Evolutionary conservation across 1,140 invertebrate genomes (phyloP), one percentile per base, ranked within the genome.

Genomic region (Phthorimaea operculella): DNA sequence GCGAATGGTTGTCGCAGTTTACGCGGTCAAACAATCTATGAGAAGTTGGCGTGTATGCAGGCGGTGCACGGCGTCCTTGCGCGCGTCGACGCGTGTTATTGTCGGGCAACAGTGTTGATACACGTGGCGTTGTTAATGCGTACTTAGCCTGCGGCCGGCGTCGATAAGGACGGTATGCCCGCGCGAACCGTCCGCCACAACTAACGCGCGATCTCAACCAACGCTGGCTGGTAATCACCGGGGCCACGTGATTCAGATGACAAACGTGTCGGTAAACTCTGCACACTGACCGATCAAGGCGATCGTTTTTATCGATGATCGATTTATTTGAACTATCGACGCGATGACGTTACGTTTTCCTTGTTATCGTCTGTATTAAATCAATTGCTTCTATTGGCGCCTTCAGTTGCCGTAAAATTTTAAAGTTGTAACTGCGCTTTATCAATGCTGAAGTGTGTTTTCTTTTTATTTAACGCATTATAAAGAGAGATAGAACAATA

Each of bases 101-200:
- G 74, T 83, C 77, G 74, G 79, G 75, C 73, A 75, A 80, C 76
- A 79, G 71, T 79, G 77, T 83, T 78, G 79, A 74, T 75, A 77
- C 81, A 84, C 81, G 79, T 82, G 81, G 76, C 70, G 70, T 59
- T 70, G 71, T 74, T 74, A 70, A 69, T 72, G 70, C 71, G 73
- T 66, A 67, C 66, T 71, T 68, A 64, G 57, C 61, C 21, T 33
- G 10, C 10, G 18, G 64, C 72, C 68, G 59, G 57, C 69, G 66
- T 49, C 68, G 72, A 72, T 73, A 72, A 74, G 69, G 68, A 76
- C 68, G 73, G 65, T 70, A 60, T 67, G 69, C 70, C 71, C 62
- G 69, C 74, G 65, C 78, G 76, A 63, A 61, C 69, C 63, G 67
- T 62, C 68, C 70, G 70, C 64, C 67, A 65, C 73, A 67, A 84